A percentile compares a stretch with the other conserved stretches of the same genome.
Conservation (phyloP, 2,797 vertebrate genomes). For the Poeciliopsis gracilis region DNA sequence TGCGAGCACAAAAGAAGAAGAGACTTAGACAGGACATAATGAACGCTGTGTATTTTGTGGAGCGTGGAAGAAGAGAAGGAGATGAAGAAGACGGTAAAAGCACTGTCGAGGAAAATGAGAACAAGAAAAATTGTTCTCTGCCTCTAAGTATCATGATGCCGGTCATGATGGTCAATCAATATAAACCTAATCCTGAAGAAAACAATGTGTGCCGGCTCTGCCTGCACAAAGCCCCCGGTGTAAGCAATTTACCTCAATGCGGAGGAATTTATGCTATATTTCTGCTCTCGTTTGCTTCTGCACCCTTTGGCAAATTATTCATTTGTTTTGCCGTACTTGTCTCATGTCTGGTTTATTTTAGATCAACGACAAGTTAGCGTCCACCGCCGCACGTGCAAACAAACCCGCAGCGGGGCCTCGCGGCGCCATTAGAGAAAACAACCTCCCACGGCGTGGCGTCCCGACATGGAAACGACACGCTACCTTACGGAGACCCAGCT, state of each 20-base stretch:
- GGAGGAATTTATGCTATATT: constrained; percentile 38
- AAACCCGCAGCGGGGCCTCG: constrained; percentile 25
- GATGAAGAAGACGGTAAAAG: constrained; percentile 12
- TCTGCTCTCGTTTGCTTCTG: constrained; percentile 44
- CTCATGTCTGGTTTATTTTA: constrained; percentile 50
- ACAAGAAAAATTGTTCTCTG: constrained; percentile 52
- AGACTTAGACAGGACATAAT: constrained; percentile 31
- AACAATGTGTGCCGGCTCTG: constrained; percentile 57
- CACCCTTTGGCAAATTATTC: constrained; percentile 55
- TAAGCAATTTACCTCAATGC: constrained; percentile 59
- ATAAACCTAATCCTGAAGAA: constrained; percentile 64
- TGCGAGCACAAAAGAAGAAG: constrained; percentile 63
- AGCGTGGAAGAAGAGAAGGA: constrained; percentile 20
- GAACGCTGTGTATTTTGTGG: constrained; percentile 14
- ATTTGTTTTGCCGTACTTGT: constrained; percentile 70
- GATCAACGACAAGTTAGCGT: constrained; percentile 45
- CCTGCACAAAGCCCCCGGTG: constrained; percentile 48
- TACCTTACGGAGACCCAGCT: constrained; percentile 58
- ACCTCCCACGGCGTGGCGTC: constrained; percentile 34
- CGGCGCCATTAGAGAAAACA: constrained; percentile 43
- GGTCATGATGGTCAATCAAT: constrained; percentile 72
- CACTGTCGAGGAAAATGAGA: constrained; percentile 16
- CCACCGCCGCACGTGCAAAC: constrained; percentile 20
- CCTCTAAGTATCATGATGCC: constrained; percentile 63
- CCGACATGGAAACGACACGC: constrained; percentile 54